phyloP scores from a whole-genome alignment of 2,888 invertebrate genomes.

The Lymantria dispar region DNA sequence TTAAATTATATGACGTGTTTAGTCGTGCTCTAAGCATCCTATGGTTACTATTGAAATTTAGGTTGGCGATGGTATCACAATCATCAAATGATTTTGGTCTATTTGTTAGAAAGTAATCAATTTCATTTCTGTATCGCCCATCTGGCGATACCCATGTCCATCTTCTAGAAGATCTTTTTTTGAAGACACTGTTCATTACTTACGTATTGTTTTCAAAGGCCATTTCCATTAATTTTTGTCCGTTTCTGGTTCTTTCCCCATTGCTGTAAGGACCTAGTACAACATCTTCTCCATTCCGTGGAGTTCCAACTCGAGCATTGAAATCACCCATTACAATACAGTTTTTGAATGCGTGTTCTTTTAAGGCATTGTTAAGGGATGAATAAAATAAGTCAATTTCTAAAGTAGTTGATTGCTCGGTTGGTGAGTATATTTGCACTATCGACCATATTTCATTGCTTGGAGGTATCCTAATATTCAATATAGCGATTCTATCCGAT shows the following conservation, averaged over 20 bases:
- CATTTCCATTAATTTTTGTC: too few relatives aligned
- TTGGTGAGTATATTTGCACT: not conserved
- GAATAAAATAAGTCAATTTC: not conserved
- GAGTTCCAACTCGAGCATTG: not conserved
- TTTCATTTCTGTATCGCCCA: constrained; percentile 13
- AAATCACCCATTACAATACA: not conserved
- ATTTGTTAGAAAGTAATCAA: constrained; percentile 11
- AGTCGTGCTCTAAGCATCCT: too few relatives aligned
- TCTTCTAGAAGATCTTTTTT: too few relatives aligned
- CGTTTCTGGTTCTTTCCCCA: too few relatives aligned
- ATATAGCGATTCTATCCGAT: not conserved
- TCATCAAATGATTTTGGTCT: constrained; percentile 2
- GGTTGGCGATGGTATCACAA: not conserved
- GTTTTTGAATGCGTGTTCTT: not conserved
- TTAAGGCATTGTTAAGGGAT: not conserved
- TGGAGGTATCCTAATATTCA: not conserved
- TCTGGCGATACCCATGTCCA: too few relatives aligned
- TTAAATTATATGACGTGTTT: too few relatives aligned
- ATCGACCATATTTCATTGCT: not conserved
- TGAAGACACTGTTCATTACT: too few relatives aligned
- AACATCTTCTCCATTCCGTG: not conserved
- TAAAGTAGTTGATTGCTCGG: not conserved
- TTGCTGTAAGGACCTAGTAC: not conserved
- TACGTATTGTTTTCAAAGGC: too few relatives aligned
- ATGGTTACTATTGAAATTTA: too few relatives aligned